phyloP scores from a whole-genome alignment of 2,888 invertebrate genomes.

The Drosophila subsilvestris region DNA sequence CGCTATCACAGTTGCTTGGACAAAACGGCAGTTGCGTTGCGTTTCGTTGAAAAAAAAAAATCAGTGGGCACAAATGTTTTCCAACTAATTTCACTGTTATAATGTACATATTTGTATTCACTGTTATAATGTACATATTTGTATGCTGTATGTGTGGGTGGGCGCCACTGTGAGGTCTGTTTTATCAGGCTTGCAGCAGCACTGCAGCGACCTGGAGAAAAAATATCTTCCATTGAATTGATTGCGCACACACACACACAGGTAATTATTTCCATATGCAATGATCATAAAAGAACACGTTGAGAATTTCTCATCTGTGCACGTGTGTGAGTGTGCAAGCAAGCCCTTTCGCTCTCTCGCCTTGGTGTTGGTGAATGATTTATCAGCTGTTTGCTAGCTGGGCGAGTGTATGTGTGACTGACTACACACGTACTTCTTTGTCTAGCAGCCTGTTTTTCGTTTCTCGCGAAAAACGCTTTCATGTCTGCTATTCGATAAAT shows the following conservation, averaged over 20 bases:
- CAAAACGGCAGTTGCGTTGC: background rate
- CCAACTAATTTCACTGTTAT: conserved; percentile 9
- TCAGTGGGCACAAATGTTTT: conserved; percentile 11
- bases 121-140: background rate
- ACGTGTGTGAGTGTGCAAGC: conserved; percentile 13
- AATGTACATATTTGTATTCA: background rate
- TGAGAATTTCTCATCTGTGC: background rate
- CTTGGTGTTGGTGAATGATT: conserved; percentile 33
- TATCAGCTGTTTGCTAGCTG: conserved; percentile 33
- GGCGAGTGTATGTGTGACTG: background rate
- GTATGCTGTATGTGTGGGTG: background rate
- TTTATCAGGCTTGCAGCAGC: conserved; percentile 18
- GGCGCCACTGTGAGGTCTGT: conserved; percentile 6
- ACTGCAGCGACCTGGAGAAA: conserved; percentile 9
- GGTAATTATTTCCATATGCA: background rate
- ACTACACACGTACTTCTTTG: conserved; percentile 36
- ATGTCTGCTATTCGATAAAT: conserved; percentile 21
- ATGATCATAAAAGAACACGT: background rate
- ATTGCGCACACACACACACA: conserved; percentile 3
- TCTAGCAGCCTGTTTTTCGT: conserved; percentile 22
- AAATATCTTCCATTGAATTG: conserved; percentile 21
- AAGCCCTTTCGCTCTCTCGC: conserved; percentile 23
- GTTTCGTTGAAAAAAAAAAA: background rate
- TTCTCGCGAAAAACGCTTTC: conserved; percentile 14
- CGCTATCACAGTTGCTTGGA: conserved; percentile 8